Evolutionary conservation across 2,113 vertebrate species (phyloP).

Genomic region (Ammodytes dubius): DNA sequence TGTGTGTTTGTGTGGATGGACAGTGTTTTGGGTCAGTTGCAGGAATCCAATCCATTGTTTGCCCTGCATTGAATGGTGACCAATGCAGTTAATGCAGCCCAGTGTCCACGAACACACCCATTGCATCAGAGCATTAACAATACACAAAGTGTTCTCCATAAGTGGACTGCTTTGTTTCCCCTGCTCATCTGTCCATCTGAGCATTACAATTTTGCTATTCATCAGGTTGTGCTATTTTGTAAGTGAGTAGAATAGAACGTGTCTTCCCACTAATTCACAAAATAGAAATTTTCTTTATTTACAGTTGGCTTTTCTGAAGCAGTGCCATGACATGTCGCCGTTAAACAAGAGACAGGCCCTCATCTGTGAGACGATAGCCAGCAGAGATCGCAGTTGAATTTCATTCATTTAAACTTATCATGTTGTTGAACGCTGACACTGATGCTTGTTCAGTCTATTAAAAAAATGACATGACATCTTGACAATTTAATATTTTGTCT

Average conservation of each 20-base stretch:
- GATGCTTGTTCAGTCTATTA: not conserved
- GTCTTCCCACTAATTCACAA: conserved; percentile 19
- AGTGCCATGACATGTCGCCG: not conserved
- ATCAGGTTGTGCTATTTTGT: conserved; percentile 17
- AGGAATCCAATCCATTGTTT: conserved; percentile 62
- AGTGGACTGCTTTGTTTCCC: conserved; percentile 58
- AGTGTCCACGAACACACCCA: conserved; percentile 58
- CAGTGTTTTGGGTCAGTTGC: not conserved
- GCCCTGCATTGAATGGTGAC: conserved; percentile 45
- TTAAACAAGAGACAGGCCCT: not conserved
- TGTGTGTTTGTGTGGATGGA: conserved; percentile 10
- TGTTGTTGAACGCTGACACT: not conserved
- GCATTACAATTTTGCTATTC: conserved; percentile 40
- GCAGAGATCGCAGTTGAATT: not conserved
- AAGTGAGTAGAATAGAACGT: conserved; percentile 11
- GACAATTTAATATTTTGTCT: too few relatives aligned
- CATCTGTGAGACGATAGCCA: not conserved
- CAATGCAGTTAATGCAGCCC: conserved; percentile 55
- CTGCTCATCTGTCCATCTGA: conserved; percentile 21
- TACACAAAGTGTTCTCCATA: conserved; percentile 55
- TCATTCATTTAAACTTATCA: not conserved
- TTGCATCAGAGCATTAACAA: conserved; percentile 69
- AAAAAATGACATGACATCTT: too few relatives aligned
- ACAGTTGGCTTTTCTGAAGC: not conserved
- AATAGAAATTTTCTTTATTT: conserved; percentile 2